These are phyloP conservation scores for Eilema griseolum DNA, from an alignment of 2,888 invertebrate species.

Conservation along the genomic window DNA sequence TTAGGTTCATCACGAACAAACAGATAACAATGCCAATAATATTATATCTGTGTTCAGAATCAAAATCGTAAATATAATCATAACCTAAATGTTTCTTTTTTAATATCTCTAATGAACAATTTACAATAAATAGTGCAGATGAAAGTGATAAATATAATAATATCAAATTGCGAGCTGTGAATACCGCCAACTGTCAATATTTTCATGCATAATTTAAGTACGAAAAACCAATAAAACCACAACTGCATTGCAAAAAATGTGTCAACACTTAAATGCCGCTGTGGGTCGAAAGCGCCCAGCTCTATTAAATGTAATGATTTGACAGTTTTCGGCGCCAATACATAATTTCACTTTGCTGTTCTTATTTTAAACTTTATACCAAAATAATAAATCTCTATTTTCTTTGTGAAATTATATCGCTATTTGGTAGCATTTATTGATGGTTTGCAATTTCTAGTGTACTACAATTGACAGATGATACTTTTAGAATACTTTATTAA, in stretches of 20 bases:
- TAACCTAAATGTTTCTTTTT: too few species aligned
- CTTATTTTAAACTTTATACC: conserved; percentile 34
- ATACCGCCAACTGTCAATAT: not conserved
- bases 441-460: conserved; percentile 28
- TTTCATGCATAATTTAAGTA: not conserved
- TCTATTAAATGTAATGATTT: conserved; percentile 60
- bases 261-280: conserved; percentile 42
- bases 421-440: conserved; percentile 24
- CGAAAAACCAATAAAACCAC: conserved; percentile 6
- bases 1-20: too few species aligned
- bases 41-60: too few species aligned
- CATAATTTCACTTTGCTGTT: not conserved
- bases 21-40: too few species aligned
- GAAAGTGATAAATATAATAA: too few species aligned
- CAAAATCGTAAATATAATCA: too few species aligned
- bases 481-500: conserved; percentile 44
- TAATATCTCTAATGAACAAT: too few species aligned
- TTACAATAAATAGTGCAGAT: too few species aligned
- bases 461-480: conserved; percentile 54
- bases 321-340: conserved; percentile 43
- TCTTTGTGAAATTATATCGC: not conserved
- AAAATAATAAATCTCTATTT: not conserved
- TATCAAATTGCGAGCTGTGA: not conserved
- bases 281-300: conserved; percentile 34
- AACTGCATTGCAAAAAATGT: conserved; percentile 28